phyloP scores from a whole-genome alignment of 2,113 vertebrate species.

The Erinaceus europaeus region DNA sequence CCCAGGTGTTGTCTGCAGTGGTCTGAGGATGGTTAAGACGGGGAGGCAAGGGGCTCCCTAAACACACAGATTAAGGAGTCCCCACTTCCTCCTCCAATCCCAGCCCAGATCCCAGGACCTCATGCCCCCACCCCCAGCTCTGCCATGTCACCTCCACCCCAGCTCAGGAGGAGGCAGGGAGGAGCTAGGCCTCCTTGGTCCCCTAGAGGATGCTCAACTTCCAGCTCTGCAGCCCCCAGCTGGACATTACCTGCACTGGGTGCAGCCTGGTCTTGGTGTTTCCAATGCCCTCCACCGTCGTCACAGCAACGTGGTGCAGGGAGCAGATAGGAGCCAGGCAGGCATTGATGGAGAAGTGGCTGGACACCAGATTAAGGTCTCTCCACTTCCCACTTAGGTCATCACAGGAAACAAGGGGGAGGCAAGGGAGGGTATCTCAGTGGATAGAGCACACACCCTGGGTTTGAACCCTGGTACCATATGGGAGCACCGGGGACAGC shows the following conservation, averaged over 20 bases:
- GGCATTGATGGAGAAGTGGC: slow-evolving; percentile 91
- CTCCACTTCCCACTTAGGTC: background rate
- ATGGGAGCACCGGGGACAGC: no score
- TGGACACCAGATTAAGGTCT: slow-evolving; percentile 82
- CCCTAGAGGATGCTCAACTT: background rate
- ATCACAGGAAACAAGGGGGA: background rate
- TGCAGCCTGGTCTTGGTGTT: slow-evolving; percentile 91
- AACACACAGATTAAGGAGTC: background rate
- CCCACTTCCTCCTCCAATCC: background rate
- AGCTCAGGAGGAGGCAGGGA: background rate
- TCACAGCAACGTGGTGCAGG: slow-evolving; percentile 90
- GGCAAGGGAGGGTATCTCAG: no score
- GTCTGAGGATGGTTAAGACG: background rate
- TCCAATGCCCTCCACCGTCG: slow-evolving; percentile 96
- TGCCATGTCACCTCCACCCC: background rate
- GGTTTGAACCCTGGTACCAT: no score
- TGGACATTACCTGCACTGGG: slow-evolving; percentile 88
- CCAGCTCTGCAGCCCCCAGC: background rate
- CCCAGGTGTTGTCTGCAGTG: background rate
- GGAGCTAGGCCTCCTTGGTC: accelerated
- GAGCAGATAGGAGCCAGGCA: slow-evolving; percentile 94
- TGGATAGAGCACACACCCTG: no score
- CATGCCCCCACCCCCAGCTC: no score
- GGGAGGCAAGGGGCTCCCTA: background rate
- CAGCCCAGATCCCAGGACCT: background rate